Conservation (phyloP, 1,140 invertebrate genomes). For the Aphidius ervi region DNA sequence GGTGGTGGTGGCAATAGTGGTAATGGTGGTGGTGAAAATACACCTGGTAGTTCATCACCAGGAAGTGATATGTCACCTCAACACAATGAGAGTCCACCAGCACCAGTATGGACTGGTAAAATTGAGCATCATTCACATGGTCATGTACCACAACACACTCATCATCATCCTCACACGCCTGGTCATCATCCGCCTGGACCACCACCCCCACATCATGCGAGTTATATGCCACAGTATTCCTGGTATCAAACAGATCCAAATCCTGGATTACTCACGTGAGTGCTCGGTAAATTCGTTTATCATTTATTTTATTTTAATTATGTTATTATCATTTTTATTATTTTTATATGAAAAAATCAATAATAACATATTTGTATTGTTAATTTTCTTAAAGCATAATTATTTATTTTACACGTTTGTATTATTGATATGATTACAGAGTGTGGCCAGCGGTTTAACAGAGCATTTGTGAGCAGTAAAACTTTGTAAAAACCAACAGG, state of each 20-base stretch:
- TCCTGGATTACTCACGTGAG: slow-evolving; percentile 70
- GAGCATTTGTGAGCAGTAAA: slow-evolving; percentile 33
- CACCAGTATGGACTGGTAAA: slow-evolving; percentile 64
- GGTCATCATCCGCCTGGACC: slow-evolving; percentile 58
- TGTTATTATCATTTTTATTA: neutral
- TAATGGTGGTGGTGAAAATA: slow-evolving; percentile 46
- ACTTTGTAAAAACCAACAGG: neutral
- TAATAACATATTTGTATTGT: too few species aligned
- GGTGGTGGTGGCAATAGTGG: slow-evolving; percentile 55
- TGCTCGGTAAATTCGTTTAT: slow-evolving; percentile 26
- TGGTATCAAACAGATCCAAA: slow-evolving; percentile 72
- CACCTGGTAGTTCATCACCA: slow-evolving; percentile 56
- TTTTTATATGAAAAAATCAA: slow-evolving; percentile 5
- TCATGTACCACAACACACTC: slow-evolving; percentile 56
- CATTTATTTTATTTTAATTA: slow-evolving; percentile 1
- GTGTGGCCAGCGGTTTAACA: slow-evolving; percentile 62
- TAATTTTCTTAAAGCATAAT: too few species aligned
- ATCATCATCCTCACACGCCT: slow-evolving; percentile 59
- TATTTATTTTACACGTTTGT: too few species aligned
- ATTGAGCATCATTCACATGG: slow-evolving; percentile 65
- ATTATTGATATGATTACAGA: slow-evolving; percentile 48
- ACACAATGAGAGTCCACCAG: slow-evolving; percentile 58
- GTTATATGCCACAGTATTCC: slow-evolving; percentile 71
- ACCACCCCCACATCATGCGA: slow-evolving; percentile 51
- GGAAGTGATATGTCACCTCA: slow-evolving; percentile 60